Evolutionary conservation across 2,113 vertebrate species (phyloP).

Genomic region (Mellivora capensis): DNA sequence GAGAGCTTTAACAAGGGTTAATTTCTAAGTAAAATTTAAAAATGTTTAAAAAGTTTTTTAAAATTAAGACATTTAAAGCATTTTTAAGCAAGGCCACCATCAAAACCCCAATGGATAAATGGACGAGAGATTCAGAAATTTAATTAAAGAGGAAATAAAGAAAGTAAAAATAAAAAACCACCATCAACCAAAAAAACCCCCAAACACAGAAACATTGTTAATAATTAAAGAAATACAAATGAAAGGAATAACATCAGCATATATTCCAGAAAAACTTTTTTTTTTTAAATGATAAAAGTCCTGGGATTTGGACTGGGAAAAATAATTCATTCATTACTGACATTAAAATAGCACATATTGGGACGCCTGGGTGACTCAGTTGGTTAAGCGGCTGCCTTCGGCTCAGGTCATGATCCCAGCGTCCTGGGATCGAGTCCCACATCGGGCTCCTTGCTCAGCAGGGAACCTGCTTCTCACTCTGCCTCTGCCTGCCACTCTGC

Average conservation of each 20-base stretch:
- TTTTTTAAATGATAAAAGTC: not conserved
- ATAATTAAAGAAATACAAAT: not conserved
- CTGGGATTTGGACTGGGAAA: not conserved
- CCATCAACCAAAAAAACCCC: not conserved
- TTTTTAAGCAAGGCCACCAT: not conserved
- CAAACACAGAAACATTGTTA: not conserved
- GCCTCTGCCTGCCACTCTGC: no score
- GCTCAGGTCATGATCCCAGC: no score
- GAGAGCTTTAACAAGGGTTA: not conserved
- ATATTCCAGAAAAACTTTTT: not conserved
- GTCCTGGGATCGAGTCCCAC: no score
- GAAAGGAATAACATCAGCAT: not conserved
- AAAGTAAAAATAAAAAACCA: not conserved
- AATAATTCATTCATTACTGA: not conserved
- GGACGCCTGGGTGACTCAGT: not conserved
- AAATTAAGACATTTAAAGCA: not conserved
- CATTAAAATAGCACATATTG: not conserved
- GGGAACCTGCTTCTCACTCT: no score
- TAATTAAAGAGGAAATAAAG: not conserved
- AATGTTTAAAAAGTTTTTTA: not conserved
- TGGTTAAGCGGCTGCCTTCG: no score
- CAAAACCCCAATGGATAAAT: not conserved
- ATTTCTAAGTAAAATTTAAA: not conserved
- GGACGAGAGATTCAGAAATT: not conserved
- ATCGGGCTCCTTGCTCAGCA: no score